Base-by-base conservation (phyloP, 1,140 invertebrate species). In the Drosophila gunungcola region DNA sequence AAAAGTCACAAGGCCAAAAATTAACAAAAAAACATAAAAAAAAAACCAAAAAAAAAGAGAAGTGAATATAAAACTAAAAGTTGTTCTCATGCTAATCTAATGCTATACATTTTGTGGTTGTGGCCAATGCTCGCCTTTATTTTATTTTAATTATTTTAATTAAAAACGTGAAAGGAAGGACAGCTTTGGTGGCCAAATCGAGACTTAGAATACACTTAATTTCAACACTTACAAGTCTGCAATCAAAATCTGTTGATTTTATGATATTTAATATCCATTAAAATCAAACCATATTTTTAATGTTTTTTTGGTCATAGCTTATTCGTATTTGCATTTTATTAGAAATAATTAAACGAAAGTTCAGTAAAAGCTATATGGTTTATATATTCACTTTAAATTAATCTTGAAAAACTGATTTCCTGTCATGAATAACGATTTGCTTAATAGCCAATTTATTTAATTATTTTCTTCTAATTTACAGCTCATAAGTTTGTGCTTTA, bases 91-190 rank as follows among this genome's bases (percentile, higher is more conserved):
- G 79, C 70, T 64, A 89, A 88, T 85, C 51, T 43, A 4, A 58
- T 80, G 61, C 56, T 65, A 75, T 80, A 64, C 36, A 69, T 42
- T 58, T 67, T 74, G 45, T 36, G 53, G 46, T 53, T 64, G 67
- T 56, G 41, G 58, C 51, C 46, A 72, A 58, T 88, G 84, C 80
- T 84, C 69, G 85, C 65, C 82, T 89, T 89, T 85, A 73, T 70
- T 70, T 78, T 52, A 46, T 81, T 81, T 86, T 86, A 86, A 86
- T 78, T 89, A 89, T 89, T 84, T 74, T 89, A 89, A 89, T 89
- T 84, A 55, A 82, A 68, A 86, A 78, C 56, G 73, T 63, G 54
- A 68, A 78, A 57, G 38, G 56, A 82, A 81, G 54, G 67, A 60
- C 67, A 21, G 25, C 41, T 46, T 45, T 45, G 38, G 56, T 51